phyloP scores from a whole-genome alignment of 2,113 vertebrate genomes.

The Periophthalmodon schlosseri region DNA sequence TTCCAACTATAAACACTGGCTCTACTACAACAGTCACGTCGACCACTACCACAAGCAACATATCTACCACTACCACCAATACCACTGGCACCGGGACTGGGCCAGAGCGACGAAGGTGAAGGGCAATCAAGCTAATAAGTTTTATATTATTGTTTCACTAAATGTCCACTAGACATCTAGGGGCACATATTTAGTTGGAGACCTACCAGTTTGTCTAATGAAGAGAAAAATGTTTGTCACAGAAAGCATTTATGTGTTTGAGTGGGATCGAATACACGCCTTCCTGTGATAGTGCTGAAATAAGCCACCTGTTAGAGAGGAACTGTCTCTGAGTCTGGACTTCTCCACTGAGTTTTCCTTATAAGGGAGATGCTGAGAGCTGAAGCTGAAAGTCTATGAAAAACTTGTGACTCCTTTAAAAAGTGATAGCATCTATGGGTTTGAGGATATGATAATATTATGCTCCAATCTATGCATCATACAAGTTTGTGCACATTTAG shows the following conservation, averaged over 20 bases:
- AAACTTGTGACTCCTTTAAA: neutral
- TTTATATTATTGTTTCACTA: neutral
- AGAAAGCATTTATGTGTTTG: slow-evolving; percentile 14
- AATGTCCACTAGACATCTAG: slow-evolving; percentile 7
- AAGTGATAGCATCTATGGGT: neutral
- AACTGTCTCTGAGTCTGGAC: slow-evolving; percentile 2
- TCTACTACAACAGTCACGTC: slow-evolving; percentile 84
- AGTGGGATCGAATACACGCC: slow-evolving; percentile 38
- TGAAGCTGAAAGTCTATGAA: neutral
- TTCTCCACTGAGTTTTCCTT: slow-evolving; percentile 56
- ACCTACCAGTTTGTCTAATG: slow-evolving; percentile 14
- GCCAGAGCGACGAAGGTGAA: slow-evolving; percentile 95
- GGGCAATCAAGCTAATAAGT: slow-evolving; percentile 1
- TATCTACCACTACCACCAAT: slow-evolving; percentile 85
- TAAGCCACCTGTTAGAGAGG: slow-evolving; percentile 61
- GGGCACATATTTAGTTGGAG: slow-evolving; percentile 44
- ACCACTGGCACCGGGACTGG: slow-evolving; percentile 87
- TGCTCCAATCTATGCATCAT: neutral
- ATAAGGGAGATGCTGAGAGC: slow-evolving; percentile 53
- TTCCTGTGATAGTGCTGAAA: slow-evolving; percentile 52
- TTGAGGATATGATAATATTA: neutral
- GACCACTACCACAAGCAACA: slow-evolving; percentile 82
- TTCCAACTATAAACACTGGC: slow-evolving; percentile 94
- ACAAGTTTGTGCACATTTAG: neutral
- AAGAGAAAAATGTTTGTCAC: slow-evolving; percentile 10